Evolutionary conservation across 2,797 vertebrate genomes (phyloP), one percentile per base, ranked within the genome.

Genomic region (Enoplosus armatus): DNA sequence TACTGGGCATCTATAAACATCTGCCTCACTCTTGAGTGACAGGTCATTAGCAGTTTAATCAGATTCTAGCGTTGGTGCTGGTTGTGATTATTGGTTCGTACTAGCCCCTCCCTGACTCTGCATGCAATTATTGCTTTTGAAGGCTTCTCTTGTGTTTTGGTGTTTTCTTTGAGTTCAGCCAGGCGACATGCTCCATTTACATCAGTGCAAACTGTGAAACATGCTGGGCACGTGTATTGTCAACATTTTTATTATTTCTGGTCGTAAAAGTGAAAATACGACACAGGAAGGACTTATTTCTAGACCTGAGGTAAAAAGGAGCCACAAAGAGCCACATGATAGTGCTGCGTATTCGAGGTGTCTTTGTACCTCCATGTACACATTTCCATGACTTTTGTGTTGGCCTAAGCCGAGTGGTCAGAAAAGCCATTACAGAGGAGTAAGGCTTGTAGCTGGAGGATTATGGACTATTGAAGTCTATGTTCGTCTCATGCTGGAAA

Each of bases 401-500:
- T 80, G 78, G 67, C 90, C 88, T 93, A 93, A 93, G 87, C 93
- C 82, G 56, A 85, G 85, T 86, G 85, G 90, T 92, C 86, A 89
- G 83, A 92, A 93, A 95, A 95, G 90, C 89, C 90, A 94, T 94
- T 95, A 94, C 89, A 92, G 91, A 88, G 87, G 86, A 88, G 85
- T 84, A 84, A 93, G 83, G 86, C 87, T 92, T 92, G 88, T 90
- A 83, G 87, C 87, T 53, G 60, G 83, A 86, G 91, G 91, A 93
- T 93, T 93, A 93, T 89, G 85, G 89, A 92, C 84, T 91, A 87
- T 90, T 92, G 89, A 92, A 88, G 90, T 94, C 88, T 84, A 85
- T 92, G 87, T 92, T 89, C 87, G 78, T 86, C 87, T 88, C 88
- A 87, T 85, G 85, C 89, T 88, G 80, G 89, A 93, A 93, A 92